Percentiles rank a stretch among this genome's conserved stretches.
Conservation (phyloP, 2,113 vertebrate genomes). For the Pelmatolapia mariae region DNA sequence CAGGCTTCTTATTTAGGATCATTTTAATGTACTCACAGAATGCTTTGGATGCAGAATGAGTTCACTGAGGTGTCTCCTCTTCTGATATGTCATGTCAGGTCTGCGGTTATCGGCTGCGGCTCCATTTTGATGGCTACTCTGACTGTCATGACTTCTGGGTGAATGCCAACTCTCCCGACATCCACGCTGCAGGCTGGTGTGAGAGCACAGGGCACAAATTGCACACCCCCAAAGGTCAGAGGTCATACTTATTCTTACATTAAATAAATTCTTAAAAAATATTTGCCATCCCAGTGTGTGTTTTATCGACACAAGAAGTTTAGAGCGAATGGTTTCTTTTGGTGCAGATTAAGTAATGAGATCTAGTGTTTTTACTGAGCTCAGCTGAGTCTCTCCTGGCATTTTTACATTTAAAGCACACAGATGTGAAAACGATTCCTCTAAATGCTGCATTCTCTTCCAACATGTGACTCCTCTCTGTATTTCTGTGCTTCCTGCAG, state of each 20-base stretch:
- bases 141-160: slow-evolving; percentile 99
- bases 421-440: background rate
- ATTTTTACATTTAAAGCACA: background rate
- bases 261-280: background rate
- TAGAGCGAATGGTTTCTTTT: background rate
- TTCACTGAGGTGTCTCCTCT: background rate
- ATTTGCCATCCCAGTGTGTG: background rate
- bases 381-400: background rate
- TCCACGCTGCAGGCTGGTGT: slow-evolving; percentile 92
- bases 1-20: background rate
- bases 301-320: background rate
- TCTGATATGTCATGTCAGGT: slow-evolving; percentile 69
- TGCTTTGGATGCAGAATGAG: background rate
- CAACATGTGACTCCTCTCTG: background rate
- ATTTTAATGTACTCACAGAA: background rate
- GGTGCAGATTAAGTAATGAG: background rate
- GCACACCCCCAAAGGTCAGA: slow-evolving; percentile 94
- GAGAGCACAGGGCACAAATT: slow-evolving; percentile 93
- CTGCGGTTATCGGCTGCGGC: slow-evolving; percentile 89
- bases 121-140: slow-evolving; percentile 96
- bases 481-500: slow-evolving; percentile 62
- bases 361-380: background rate
- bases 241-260: background rate
- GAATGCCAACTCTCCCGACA: slow-evolving; percentile 89
- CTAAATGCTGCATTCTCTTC: background rate